Evolutionary conservation across 2,888 invertebrate genomes (phyloP), one percentile per base, ranked within the genome.

Genomic region (Caenorhabditis wallacei): DNA sequence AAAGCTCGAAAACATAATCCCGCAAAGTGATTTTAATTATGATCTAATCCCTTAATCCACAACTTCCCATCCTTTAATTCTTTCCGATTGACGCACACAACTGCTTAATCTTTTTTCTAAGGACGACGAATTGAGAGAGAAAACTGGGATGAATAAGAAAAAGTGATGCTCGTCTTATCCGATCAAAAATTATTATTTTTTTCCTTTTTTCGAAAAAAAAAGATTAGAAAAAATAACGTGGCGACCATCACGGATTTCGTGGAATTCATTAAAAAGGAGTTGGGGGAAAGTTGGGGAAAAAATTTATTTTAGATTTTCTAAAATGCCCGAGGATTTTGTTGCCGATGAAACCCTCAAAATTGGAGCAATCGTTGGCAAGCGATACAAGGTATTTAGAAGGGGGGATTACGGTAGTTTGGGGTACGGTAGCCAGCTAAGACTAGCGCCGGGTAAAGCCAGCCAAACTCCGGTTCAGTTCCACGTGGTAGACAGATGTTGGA

Each of bases 361-460:
- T 11, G 75, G 75, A 30, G 35, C 53, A n/a, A 35, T 75, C 16
- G 64, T 75, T 26, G 75, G 75, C 1, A 75, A 75, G 46, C 37
- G 22, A 24, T 75, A 72, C 16, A 48, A 40, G 43, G 69, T 69
- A 20, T n/a, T n/a, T n/a, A n/a, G n/a, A n/a, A 69, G 13, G 5
- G 18, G 18, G 46, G 18, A 48, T 2, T 48, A 43, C 43, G 40
- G 40, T 40, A 40, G 16, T 4, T 13, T 8, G 10, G 10, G 40
- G 40, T 10, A 16, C 40, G 40, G 30, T 30, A 30, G 30, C 4
- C 30, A 30, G 30, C 8, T 30, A 3, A 61, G 4, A n/a, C 13
- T 61, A 18, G 22, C 1, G 22, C 22, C 1, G 5, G 18, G 1
- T 22, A 11, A 22, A n/a, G n/a, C n/a, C n/a, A n/a, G n/a, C n/a